Evolutionary conservation across 2,888 invertebrate genomes (phyloP), one percentile per base, ranked within the genome.

Genomic region (Carpatolechia fugitivella): DNA sequence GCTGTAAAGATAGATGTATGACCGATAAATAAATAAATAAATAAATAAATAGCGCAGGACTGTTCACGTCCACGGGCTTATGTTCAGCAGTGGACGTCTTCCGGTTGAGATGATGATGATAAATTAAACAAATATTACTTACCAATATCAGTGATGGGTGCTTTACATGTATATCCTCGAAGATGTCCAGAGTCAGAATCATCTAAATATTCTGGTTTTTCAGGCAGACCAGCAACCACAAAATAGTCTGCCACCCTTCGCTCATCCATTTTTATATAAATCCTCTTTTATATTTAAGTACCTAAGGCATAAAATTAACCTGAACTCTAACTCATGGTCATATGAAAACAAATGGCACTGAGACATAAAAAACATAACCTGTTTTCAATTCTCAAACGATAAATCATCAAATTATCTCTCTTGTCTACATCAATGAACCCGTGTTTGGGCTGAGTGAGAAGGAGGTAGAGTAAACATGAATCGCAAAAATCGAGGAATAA

Each of bases 91-190:
- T n/a, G n/a, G n/a, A n/a, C n/a, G n/a, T n/a, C n/a, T n/a, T n/a
- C n/a, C n/a, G n/a, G n/a, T n/a, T n/a, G n/a, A 24, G 6, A 24
- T 24, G 24, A 24, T 6, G 6, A 24, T 6, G 3, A 24, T 35
- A 5, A n/a, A n/a, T n/a, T 35, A n/a, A 16, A 7, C 14, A 8
- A 18, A 0, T 14, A 18, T 24, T 30, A 52, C 87, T 78, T 88
- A 73, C 97, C 95, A 64, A 99, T 95, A 81, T 99, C 99, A 29
- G 98, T 99, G 64, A 99, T 99, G 1, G 99, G 99, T 63, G 98
- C 95, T 72, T 95, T 94, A 65, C 95, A 93, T 78, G 94, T 93
- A 76, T 94, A 95, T 69, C 94, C 93, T 78, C 96, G 96, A 47
- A 97, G 92, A 74, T 95, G 95, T 30, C 95, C 94, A 59, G 94